A percentile compares a stretch with the other conserved stretches of the same genome.
These are phyloP conservation scores for Cyclargus thomasi DNA, from an alignment of 1,140 invertebrate genomes.

Conservation along the genomic window DNA sequence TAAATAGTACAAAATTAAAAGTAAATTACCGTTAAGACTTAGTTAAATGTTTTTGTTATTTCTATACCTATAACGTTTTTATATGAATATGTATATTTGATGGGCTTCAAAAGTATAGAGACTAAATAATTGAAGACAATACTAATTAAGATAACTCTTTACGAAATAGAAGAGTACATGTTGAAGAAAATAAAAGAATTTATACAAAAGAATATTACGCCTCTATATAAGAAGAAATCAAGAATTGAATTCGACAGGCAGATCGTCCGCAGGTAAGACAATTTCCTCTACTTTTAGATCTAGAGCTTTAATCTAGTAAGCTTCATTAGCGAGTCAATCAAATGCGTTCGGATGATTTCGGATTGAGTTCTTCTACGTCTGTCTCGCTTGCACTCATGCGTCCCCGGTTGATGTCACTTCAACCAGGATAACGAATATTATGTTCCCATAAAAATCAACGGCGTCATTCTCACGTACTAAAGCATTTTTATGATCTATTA, in stretches of 20 bases:
- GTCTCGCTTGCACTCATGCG: slow-evolving; percentile 45
- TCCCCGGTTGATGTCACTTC: slow-evolving; percentile 1
- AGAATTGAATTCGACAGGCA: slow-evolving; percentile 16
- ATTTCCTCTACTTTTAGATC: slow-evolving; percentile 7
- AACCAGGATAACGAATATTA: slow-evolving; percentile 7
- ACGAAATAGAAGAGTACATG: slow-evolving; percentile 16
- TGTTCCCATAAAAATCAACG: neutral
- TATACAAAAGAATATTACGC: slow-evolving; percentile 17
- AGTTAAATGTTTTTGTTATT: slow-evolving; percentile 71
- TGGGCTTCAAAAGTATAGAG: slow-evolving; percentile 58
- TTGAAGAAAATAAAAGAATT: slow-evolving; percentile 17
- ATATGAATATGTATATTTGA: slow-evolving; percentile 64
- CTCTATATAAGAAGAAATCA: slow-evolving; percentile 18
- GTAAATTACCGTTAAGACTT: slow-evolving; percentile 70
- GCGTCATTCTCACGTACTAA: neutral
- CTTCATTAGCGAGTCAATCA: slow-evolving; percentile 26
- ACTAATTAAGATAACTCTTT: slow-evolving; percentile 34
- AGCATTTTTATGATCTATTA: neutral
- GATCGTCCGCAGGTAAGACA: slow-evolving; percentile 26
- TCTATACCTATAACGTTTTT: slow-evolving; percentile 69
- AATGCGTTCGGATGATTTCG: slow-evolving; percentile 26
- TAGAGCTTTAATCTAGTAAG: neutral
- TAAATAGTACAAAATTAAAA: slow-evolving; percentile 74
- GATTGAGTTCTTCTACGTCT: slow-evolving; percentile 27
- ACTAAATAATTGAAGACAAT: slow-evolving; percentile 55